Conservation (phyloP, 2,888 invertebrate species). For the Lasioglossum morio region DNA sequence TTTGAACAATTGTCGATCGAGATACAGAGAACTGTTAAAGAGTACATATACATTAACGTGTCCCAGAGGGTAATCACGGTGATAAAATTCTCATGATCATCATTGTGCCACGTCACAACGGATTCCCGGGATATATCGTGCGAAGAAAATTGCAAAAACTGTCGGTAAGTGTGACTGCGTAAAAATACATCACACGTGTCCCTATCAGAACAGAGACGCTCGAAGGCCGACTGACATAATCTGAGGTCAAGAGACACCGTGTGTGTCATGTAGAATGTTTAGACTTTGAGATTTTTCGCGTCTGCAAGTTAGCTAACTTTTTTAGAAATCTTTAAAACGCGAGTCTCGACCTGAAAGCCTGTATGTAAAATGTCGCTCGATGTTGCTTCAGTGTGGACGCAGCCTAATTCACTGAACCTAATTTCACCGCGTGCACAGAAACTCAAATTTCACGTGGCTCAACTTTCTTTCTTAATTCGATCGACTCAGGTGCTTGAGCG, state of each 20-base stretch:
- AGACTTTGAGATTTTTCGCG: not conserved
- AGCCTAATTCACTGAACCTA: too few species aligned
- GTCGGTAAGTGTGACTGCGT: conserved; percentile 13
- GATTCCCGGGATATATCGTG: not conserved
- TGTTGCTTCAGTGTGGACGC: too few species aligned
- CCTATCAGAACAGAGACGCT: conserved; percentile 64
- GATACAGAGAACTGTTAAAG: too few species aligned
- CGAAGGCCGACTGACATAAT: conserved; percentile 68
- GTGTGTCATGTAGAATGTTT: conserved; percentile 9
- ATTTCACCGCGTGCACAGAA: not conserved
- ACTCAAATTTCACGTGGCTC: not conserved
- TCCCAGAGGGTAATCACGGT: not conserved
- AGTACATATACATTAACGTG: not conserved
- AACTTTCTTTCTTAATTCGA: not conserved
- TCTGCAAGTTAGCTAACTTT: not conserved
- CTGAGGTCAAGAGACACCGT: conserved; percentile 66
- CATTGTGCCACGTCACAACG: not conserved
- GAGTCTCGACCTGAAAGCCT: not conserved
- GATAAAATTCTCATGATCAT: not conserved
- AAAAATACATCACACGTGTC: conserved; percentile 64
- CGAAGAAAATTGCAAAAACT: not conserved
- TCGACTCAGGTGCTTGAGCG: too few species aligned
- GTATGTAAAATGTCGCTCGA: too few species aligned
- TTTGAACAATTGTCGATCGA: too few species aligned
- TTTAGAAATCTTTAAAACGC: not conserved